Base-by-base conservation (phyloP, 2,888 invertebrate species). In the Diarsia dahlii region DNA sequence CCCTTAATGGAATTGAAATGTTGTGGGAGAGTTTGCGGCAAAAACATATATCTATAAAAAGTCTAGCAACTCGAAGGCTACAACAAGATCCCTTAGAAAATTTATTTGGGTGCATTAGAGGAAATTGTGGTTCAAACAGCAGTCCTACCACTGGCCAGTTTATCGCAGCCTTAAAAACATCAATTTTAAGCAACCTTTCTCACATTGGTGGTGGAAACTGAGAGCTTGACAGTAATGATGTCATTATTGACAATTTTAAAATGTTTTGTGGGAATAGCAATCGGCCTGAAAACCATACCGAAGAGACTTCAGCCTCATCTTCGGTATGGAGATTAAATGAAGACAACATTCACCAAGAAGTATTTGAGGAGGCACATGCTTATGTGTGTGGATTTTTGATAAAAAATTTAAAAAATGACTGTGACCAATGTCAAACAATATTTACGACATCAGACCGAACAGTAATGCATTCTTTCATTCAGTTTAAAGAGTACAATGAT, bases 221-320 rank as follows among this genome's bases (percentile, higher is more conserved):
- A 23, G 23, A 68, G 56, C 23, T 68, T 2, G 68, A 56, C 23
- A 56, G 8, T 9, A 68, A 68, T 68, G 56, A 45, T 3, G 67
- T 56, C 48, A 69, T 69, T 58, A 69, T 60, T 39, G 64, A 63
- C 23, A 63, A 63, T 63, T 63, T 63, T 20, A 71, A 63, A 63
- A 9, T 63, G n/a, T 63, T 71, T 15, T 71, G 63, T 50, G 3
- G 9, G 9, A 18, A 50, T 12, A 50, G 39, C 18, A 56, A 52
- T 50, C 64, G 12, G 18, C 23, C 71, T 15, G 34, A 50, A 20
- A 20, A 34, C 5, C 70, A 39, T 62, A 63, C 18, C 9, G 39
- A 63, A 71, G 64, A 50, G 50, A 23, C 23, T 8, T 64, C 39
- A 39, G 23, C 18, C 6, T 63, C 50, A 52, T 45, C 56, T 69